Base-by-base conservation (phyloP, 2,888 invertebrate genomes). In the Prenolepis imparis region DNA sequence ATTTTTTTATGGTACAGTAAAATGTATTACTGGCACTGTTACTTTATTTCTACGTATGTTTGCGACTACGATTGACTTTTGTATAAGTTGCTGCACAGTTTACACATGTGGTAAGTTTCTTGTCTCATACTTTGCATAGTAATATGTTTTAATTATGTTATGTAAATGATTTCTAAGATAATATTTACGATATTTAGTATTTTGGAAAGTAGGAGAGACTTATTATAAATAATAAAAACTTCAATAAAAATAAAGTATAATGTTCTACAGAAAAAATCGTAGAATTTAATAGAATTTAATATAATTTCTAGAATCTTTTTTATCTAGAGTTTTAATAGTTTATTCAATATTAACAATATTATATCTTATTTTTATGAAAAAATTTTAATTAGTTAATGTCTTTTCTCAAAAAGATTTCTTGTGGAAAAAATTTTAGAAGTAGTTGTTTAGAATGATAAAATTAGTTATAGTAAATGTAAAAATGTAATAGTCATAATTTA, bases 101-200 rank as follows among this genome's bases (percentile, higher is more conserved):
- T 68, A 41, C 55, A 77, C 67, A 67, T 55, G 41, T 55, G 55
- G 39, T 24, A 21, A 68, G n/a, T 67, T 66, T 67, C 77, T 77
- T 67, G n/a, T 21, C 32, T 21, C n/a, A 77, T 57, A 57, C 67
- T 77, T 67, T 77, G 41, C 67, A 77, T 57, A 21, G n/a, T 77
- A 77, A 77, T 77, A 67, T 67, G 77, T 77, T 77, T 77, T 67
- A n/a, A n/a, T n/a, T n/a, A n/a, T 41, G 67, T 77, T 77, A 67
- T 67, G 67, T 77, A 77, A 77, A 41, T 77, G 67, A 41, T 67
- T 67, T 77, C 41, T 68, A 39, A 63, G 41, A 67, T 67, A 48
- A 5, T 55, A 77, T 48, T 18, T 57, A 57, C n/a, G 41, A 77
- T 67, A 55, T 48, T 11, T 67, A 77, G 67, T 67, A 77, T 21